phyloP scores from a whole-genome alignment of 2,888 invertebrate genomes.

The Shargacucullia verbasci region DNA sequence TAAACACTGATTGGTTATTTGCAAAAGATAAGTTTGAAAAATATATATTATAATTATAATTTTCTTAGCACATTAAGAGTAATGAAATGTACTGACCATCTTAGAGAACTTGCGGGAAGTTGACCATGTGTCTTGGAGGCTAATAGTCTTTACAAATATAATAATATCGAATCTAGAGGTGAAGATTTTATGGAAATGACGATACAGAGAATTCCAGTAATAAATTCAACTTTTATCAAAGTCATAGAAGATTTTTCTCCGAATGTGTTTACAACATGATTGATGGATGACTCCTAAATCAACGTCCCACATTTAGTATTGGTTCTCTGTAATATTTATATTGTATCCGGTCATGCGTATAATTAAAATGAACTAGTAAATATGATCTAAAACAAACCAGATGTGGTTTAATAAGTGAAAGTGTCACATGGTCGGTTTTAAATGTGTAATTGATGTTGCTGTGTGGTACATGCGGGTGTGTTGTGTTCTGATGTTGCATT shows the following conservation, averaged over 20 bases:
- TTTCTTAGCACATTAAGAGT: too few relatives aligned
- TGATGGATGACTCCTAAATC: conserved; percentile 28
- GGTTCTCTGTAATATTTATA: conserved; percentile 29
- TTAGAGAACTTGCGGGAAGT: too few relatives aligned
- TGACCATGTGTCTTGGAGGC: too few relatives aligned
- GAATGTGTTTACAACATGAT: conserved; percentile 23
- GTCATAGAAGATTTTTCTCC: neutral
- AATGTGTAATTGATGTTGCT: conserved; percentile 47
- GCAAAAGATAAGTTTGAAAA: too few relatives aligned
- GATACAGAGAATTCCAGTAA: too few relatives aligned
- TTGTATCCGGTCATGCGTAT: conserved; percentile 23
- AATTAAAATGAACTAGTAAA: conserved; percentile 29
- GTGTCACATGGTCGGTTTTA: conserved; percentile 43
- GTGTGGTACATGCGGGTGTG: conserved; percentile 48
- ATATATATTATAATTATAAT: too few relatives aligned
- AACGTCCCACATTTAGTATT: conserved; percentile 23
- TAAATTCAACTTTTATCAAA: too few relatives aligned
- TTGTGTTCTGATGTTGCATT: neutral
- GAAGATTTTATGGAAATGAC: too few relatives aligned
- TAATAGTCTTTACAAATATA: too few relatives aligned
- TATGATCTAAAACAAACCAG: conserved; percentile 32
- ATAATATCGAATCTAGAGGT: too few relatives aligned
- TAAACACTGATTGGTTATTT: too few relatives aligned
- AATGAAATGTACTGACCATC: too few relatives aligned
- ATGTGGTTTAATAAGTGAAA: conserved; percentile 49